Base-by-base conservation (phyloP, 2,888 invertebrate species). In the Conus canariensis region DNA sequence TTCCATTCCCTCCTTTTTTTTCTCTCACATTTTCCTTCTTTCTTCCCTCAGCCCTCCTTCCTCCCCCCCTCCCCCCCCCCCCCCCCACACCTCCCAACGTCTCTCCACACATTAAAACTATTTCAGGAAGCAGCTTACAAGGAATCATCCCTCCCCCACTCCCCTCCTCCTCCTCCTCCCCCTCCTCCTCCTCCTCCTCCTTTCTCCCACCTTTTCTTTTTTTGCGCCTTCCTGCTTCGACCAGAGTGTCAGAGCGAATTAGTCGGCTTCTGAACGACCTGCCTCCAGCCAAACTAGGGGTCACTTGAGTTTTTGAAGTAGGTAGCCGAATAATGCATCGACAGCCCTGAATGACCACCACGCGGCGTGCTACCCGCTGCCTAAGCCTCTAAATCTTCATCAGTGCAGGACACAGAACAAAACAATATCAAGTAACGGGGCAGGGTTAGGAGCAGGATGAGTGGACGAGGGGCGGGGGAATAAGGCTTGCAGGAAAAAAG, bases 251-350 rank as follows among this genome's bases (percentile, higher is more conserved):
- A 77, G 22, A 77, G 74, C n/a, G 74, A 7, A 77, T 77, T 77
- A 77, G 74, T n/a, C 9, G 25, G n/a, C 10, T 77, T 25, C n/a
- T 25, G 74, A 77, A 25, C 74, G 10, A 45, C 8, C 74, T 25
- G 74, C 74, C 74, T 77, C 25, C 74, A 77, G 74, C 74, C 74
- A 77, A 25, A n/a, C 74, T 77, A n/a, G 74, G 74, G 74, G 74
- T 77, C 74, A 77, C 74, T 77, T 77, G 25, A 25, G 74, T 16
- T 77, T 77, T 77, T 77, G 22, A 77, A 77, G 74, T n/a, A 77
- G 74, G 74, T 77, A 77, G 74, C 74, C 7, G 74, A 77, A 77
- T 25, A 77, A 77, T 77, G 74, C 74, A 77, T 22, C 25, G 7
- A 77, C 74, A 77, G 19, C 67, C 67, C 67, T 67, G 67, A 22